Evolutionary conservation across 2,113 vertebrate species (phyloP).

Genomic region (human (Homo sapiens)): GRCh38 chr16:89850501-89851000

Average conservation of each 20-base stretch:
- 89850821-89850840: too few relatives aligned
- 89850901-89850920: too few relatives aligned
- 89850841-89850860: too few relatives aligned
- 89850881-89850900: too few relatives aligned
- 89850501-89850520: slow-evolving; percentile 86
- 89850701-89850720: slow-evolving; percentile 79
- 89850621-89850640: slow-evolving; percentile 94
- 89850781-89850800: neutral
- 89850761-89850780: neutral
- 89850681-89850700: neutral
- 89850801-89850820: neutral
- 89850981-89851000: too few relatives aligned
- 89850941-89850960: too few relatives aligned
- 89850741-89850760: too few relatives aligned
- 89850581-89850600: slow-evolving; percentile 95
- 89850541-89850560: slow-evolving; percentile 89
- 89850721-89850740: neutral
- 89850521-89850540: slow-evolving; percentile 91
- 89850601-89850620: slow-evolving; percentile 95
- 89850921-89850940: too few relatives aligned
- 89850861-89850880: too few relatives aligned
- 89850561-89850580: slow-evolving; percentile 88
- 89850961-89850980: too few relatives aligned
- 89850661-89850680: slow-evolving; percentile 82
- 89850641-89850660: slow-evolving; percentile 94